Evolutionary conservation across 2,113 vertebrate genomes (phyloP).

Genomic region (Odontesthes bonariensis): DNA sequence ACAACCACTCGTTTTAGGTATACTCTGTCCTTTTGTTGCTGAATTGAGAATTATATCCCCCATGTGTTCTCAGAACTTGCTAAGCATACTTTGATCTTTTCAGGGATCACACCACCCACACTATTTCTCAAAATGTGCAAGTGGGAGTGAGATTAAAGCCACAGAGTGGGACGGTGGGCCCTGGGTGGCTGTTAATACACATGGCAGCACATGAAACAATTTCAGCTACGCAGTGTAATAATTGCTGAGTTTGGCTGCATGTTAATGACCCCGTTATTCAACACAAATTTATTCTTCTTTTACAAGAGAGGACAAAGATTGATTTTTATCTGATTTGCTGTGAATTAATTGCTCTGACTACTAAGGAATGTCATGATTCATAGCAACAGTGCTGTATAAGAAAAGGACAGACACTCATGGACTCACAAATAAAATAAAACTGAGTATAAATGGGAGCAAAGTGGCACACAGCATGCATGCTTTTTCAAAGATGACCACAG

Average conservation of each 20-base stretch:
- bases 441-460: not conserved
- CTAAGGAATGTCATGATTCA: not conserved
- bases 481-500: constrained; percentile 29
- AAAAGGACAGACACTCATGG: not conserved
- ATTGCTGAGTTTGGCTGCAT: not conserved
- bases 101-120: constrained; percentile 58
- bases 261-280: not conserved
- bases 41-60: constrained; percentile 35
- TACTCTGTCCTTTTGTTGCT: constrained; percentile 16
- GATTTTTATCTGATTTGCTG: not conserved
- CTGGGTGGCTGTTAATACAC: constrained; percentile 5
- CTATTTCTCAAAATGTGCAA: constrained; percentile 28
- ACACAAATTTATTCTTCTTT: not conserved
- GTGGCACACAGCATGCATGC: constrained; percentile 5
- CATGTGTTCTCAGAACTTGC: constrained; percentile 26
- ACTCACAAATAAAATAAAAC: not conserved
- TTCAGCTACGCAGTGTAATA: constrained; percentile 7
- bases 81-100: constrained; percentile 49
- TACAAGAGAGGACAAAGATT: not conserved
- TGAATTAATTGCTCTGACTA: not conserved
- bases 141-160: constrained; percentile 59
- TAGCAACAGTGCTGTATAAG: not conserved
- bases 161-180: constrained; percentile 16
- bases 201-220: not conserved
- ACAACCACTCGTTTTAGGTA: not conserved